A percentile compares a stretch with the other conserved stretches of the same genome.
Evolutionary conservation across 30 jellyfish, hydroid and myxozoan species (phyloP).

Genomic region (Aurelia sp.): DNA sequence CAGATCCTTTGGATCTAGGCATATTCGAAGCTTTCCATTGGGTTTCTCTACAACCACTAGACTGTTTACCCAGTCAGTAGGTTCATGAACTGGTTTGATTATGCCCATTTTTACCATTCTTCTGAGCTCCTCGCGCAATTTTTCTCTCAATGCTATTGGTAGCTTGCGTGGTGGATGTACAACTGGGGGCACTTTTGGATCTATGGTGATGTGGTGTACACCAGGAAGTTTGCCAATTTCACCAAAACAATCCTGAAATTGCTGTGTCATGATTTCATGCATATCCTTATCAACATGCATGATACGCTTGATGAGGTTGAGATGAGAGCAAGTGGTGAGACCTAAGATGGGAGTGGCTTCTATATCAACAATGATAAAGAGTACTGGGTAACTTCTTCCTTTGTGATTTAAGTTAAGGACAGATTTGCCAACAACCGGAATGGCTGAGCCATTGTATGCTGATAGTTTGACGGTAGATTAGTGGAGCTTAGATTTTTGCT

Average conservation of each 20-base stretch:
- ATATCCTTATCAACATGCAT: slow-evolving; percentile 6
- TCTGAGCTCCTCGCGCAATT: slow-evolving; percentile 52
- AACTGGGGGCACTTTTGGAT: slow-evolving; percentile 72
- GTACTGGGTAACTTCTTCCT: slow-evolving; percentile 28
- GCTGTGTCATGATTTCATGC: slow-evolving; percentile 33
- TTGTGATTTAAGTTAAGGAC: slow-evolving; percentile 24
- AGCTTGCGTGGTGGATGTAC: slow-evolving; percentile 43
- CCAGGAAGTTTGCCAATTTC: slow-evolving; percentile 80
- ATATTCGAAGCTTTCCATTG: slow-evolving; percentile 81
- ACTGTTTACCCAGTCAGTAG: slow-evolving; percentile 41
- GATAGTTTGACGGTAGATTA: not conserved
- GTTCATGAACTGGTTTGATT: slow-evolving; percentile 49
- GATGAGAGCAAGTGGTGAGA: slow-evolving; percentile 43
- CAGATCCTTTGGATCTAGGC: slow-evolving; percentile 77
- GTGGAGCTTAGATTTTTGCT: slow-evolving; percentile 22
- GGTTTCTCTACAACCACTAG: slow-evolving; percentile 68
- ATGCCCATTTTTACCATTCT: slow-evolving; percentile 60
- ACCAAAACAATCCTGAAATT: slow-evolving; percentile 77
- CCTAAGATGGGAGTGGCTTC: slow-evolving; percentile 60
- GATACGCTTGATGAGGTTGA: slow-evolving; percentile 64
- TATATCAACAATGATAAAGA: slow-evolving; percentile 40
- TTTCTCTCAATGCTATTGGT: slow-evolving; percentile 60
- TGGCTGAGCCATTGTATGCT: slow-evolving; percentile 32
- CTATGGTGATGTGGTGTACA: slow-evolving; percentile 67
- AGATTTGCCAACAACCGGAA: slow-evolving; percentile 29